Base-by-base conservation (phyloP, 2,797 vertebrate genomes). In the Podarcis lilfordi region DNA sequence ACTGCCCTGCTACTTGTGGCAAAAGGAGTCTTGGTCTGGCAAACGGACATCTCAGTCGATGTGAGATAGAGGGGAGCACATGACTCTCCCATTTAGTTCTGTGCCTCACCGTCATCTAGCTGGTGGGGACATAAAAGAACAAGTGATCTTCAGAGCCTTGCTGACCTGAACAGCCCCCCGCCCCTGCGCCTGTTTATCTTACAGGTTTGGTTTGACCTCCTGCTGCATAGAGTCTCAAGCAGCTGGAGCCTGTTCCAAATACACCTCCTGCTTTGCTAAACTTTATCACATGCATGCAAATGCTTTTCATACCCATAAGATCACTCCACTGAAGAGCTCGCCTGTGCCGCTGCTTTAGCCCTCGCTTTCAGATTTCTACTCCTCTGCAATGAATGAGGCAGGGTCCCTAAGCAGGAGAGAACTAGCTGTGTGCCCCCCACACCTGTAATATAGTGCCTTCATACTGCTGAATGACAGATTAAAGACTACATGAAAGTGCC, bases 351-450 rank as follows among this genome's bases (percentile, higher is more conserved):
- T 45, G 35, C 45, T 80, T 88, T 43, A 25, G 21, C 37, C 15
- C 19, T 72, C 15, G 9, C 50, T 55, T 78, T 61, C 68, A 27
- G 3, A 72, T 55, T 43, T 45, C 80, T 81, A 37, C 21, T 64
- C 29, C 71, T 85, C 76, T 43, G 27, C 68, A 68, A 9, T 40
- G 78, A 76, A 25, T 23, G 61, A 64, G 61, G 27, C n/a, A 37
- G 37, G n/a, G 50, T 50, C 66, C 17, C 35, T 23, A 5, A 1
- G 0, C 0, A 1, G 21, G n/a, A 3, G 11, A 82, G 59, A 69
- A 37, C 9, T 17, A 25, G 81, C 29, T 69, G 10, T 17, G 17
- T 32, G 13, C 71, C 61, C 32, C 76, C 72, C 77, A 7, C 32
- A 55, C 3, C 59, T 71, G 0, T 3, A 76, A 32, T 81, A 77